Percentiles rank a stretch among this genome's conserved stretches.
phyloP scores from a whole-genome alignment of 2,797 vertebrate species.

The Hyperoplus lanceolatus region DNA sequence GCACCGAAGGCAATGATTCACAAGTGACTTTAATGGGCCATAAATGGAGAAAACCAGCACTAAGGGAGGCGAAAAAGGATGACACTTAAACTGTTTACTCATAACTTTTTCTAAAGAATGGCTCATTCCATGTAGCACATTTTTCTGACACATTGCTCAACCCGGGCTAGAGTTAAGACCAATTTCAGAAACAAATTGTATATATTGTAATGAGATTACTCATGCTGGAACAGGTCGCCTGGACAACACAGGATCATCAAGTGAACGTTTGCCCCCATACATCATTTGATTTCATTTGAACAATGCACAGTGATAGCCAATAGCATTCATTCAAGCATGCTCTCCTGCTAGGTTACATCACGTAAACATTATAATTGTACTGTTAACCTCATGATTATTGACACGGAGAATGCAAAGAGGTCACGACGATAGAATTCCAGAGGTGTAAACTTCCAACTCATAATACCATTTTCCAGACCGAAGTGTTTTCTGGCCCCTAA shows the following conservation, averaged over 20 bases:
- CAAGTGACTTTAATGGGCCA: conserved; percentile 30
- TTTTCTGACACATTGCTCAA: neutral
- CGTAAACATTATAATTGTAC: neutral
- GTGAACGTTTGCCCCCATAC: neutral
- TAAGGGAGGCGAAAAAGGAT: neutral
- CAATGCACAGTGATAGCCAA: neutral
- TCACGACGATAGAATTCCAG: neutral
- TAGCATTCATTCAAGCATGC: neutral
- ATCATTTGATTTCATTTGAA: neutral
- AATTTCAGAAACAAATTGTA: too few relatives aligned
- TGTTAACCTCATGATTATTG: neutral
- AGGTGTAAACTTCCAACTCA: too few relatives aligned
- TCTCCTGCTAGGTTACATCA: neutral
- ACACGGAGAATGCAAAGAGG: neutral
- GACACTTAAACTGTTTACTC: neutral
- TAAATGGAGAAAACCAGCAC: conserved; percentile 12
- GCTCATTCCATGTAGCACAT: neutral
- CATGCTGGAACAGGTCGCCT: neutral
- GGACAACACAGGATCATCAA: neutral
- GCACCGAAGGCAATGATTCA: conserved; percentile 34
- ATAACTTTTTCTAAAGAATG: neutral
- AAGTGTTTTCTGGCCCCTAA: neutral
- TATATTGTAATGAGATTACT: neutral
- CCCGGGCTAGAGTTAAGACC: neutral
- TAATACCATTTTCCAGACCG: neutral